phyloP scores from a whole-genome alignment of 2,797 vertebrate genomes.

The Tragelaphus oryx region DNA sequence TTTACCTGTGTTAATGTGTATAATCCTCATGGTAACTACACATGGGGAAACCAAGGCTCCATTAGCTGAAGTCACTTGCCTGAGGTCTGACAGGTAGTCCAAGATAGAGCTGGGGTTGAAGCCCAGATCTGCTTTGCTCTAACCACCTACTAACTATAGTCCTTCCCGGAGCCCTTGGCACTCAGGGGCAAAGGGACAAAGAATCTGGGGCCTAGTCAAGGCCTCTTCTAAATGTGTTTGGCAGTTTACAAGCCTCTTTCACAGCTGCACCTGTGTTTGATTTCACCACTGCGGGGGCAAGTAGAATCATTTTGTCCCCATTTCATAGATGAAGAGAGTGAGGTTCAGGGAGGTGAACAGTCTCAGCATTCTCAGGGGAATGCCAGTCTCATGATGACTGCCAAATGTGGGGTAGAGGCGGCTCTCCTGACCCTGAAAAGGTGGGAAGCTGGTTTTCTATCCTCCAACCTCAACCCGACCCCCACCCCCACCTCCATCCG shows the following conservation, averaged over 20 bases:
- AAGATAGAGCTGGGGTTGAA: neutral
- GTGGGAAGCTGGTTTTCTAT: neutral
- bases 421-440: neutral
- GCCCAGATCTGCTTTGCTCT: neutral
- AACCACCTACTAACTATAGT: neutral
- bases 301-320: neutral
- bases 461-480: neutral
- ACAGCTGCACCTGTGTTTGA: neutral
- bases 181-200: neutral
- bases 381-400: neutral
- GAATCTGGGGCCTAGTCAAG: neutral
- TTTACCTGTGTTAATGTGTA: neutral
- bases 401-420: neutral
- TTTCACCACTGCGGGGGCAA: neutral
- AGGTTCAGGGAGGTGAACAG: neutral
- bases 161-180: neutral
- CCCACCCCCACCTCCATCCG: neutral
- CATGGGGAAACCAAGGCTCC: neutral
- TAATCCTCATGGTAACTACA: neutral
- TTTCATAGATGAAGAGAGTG: slow-evolving; percentile 33
- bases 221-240: neutral
- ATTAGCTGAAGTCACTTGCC: neutral
- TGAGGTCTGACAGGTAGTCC: neutral
- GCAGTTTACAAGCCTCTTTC: neutral
- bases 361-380: neutral